Conservation (phyloP, 2,888 invertebrate genomes). For the Melieria picta region DNA sequence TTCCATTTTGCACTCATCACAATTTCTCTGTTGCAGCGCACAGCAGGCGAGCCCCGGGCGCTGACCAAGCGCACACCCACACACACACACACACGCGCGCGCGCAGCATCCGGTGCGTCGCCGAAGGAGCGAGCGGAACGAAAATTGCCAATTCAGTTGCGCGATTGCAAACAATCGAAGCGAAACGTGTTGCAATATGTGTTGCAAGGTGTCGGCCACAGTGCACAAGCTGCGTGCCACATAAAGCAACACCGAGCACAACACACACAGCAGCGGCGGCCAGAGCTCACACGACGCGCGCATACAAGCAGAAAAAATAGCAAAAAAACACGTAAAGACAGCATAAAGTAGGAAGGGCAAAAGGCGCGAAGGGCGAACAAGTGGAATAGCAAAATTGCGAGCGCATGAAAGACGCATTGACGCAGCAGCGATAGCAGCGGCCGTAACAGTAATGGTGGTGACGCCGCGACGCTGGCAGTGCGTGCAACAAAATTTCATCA, state of each 20-base stretch:
- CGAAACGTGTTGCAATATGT: constrained; percentile 30
- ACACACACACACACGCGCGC: not conserved
- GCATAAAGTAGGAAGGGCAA: constrained; percentile 41
- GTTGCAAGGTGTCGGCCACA: constrained; percentile 38
- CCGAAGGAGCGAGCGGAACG: constrained; percentile 14
- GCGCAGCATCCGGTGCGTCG: constrained; percentile 6
- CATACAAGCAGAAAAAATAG: not conserved
- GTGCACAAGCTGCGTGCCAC: constrained; percentile 40
- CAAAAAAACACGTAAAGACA: constrained; percentile 11
- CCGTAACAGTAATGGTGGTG: constrained; percentile 33
- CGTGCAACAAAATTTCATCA: constrained; percentile 24
- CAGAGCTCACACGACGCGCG: not conserved
- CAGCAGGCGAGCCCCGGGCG: no score
- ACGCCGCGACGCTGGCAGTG: constrained; percentile 46
- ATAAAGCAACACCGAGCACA: constrained; percentile 18
- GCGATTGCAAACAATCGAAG: constrained; percentile 34
- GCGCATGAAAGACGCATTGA: not conserved
- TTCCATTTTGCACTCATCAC: no score
- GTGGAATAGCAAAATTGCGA: constrained; percentile 26
- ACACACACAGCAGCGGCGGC: constrained; percentile 14
- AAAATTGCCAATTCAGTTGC: constrained; percentile 34
- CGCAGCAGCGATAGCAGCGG: constrained; percentile 21
- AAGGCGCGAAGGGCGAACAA: constrained; percentile 44
- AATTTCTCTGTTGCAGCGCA: no score
- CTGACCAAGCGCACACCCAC: no score